phyloP scores from a whole-genome alignment of 2,888 invertebrate genomes.

The Apotomis betuletana region DNA sequence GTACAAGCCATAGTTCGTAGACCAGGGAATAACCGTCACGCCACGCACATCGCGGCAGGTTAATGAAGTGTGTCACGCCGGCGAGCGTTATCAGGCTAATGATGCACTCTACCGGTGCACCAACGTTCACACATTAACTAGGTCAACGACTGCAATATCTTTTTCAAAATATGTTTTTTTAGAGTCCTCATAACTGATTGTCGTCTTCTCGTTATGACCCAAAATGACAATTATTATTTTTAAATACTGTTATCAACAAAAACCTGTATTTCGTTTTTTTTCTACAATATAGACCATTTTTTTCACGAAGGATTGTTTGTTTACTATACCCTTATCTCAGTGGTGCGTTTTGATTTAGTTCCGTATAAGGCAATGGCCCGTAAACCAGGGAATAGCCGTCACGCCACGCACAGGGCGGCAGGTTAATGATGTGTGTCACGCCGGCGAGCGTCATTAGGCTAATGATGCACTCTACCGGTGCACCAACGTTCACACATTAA shows the following conservation, averaged over 20 bases:
- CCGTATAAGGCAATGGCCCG: background rate
- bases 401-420: conserved; percentile 12
- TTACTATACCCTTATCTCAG: too few relatives aligned
- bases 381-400: conserved; percentile 18
- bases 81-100: conserved; percentile 33
- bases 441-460: conserved; percentile 29
- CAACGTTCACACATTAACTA: conserved; percentile 5
- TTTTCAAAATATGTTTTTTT: too few relatives aligned
- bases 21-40: conserved; percentile 18
- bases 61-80: conserved; percentile 24
- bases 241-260: too few relatives aligned
- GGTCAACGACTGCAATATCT: conserved; percentile 6
- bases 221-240: too few relatives aligned
- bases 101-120: conserved; percentile 29
- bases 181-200: too few relatives aligned
- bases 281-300: too few relatives aligned
- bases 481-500: conserved; percentile 13
- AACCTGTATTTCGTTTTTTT: too few relatives aligned
- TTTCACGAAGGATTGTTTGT: too few relatives aligned
- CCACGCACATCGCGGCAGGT: conserved; percentile 14
- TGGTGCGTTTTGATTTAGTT: background rate
- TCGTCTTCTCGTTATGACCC: too few relatives aligned
- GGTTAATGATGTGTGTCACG: conserved; percentile 27
- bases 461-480: conserved; percentile 33
- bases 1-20: background rate